Evolutionary conservation across 2,113 vertebrate species (phyloP), one percentile per base, ranked within the genome.

Genomic region (Elanus axillaris): DNA sequence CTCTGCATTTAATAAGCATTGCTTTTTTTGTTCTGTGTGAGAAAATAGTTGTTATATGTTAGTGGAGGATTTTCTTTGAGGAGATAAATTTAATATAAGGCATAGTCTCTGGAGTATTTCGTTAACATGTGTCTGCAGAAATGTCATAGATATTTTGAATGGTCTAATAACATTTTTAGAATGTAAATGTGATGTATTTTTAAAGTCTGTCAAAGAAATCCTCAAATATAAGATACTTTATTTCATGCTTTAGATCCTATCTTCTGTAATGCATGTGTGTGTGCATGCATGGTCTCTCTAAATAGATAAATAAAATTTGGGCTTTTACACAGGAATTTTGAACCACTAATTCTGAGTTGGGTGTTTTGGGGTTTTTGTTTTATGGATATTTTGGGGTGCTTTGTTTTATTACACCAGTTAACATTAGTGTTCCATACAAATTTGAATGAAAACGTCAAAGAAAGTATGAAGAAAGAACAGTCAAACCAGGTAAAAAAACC

Each of bases 381-480:
- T 27, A 22, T 23, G 26, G n/a, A n/a, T n/a, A n/a, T n/a, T n/a
- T n/a, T n/a, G n/a, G n/a, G n/a, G n/a, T n/a, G n/a, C n/a, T n/a
- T n/a, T n/a, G n/a, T n/a, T n/a, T 52, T 58, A 29, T 52, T 47
- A 47, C 7, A 25, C 43, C 50, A 52, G 17, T 69, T 94, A 96
- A 94, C 91, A 88, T 95, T 79, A 93, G 19, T 67, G 48, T 89
- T 88, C 86, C 58, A 74, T 92, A 48, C 40, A 93, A 77, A 55
- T 94, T 83, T 93, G 66, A 93, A 86, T 74, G 81, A 97, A 95
- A 93, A 53, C n/a, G 53, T 68, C 25, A 23, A 83, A 91, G 79
- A 89, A 96, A 93, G 76, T 69, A 32, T 85, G 76, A 91, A 91
- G 73, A 63, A 90, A 56, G 56, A 86, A 60, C 72, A 75, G 64